Evolutionary conservation across 2,888 invertebrate genomes (phyloP).

Genomic region (Ectropis crepuscularia): DNA sequence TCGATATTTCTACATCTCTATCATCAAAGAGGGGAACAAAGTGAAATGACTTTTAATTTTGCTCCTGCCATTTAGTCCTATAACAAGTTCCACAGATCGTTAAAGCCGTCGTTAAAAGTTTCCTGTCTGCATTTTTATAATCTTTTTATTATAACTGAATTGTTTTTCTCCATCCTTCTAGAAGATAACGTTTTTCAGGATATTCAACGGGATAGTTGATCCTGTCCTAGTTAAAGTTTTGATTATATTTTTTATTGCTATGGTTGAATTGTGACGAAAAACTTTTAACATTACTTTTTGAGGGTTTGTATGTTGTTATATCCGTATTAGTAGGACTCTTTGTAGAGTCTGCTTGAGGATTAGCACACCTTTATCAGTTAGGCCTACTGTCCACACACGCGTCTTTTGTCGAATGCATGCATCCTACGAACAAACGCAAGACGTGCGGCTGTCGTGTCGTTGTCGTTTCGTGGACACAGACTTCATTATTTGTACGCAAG

Average conservation of each 20-base stretch:
- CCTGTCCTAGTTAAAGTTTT: conserved; percentile 24
- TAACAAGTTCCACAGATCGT: conserved; percentile 37
- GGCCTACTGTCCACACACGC: too few species aligned
- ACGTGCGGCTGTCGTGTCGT: too few species aligned
- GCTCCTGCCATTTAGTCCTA: conserved; percentile 35
- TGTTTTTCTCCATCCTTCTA: conserved; percentile 27
- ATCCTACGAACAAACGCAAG: too few species aligned
- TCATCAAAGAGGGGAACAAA: conserved; percentile 20
- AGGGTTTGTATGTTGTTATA: background rate
- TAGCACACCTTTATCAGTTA: too few species aligned
- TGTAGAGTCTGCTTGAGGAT: too few species aligned
- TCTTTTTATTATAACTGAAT: conserved; percentile 30
- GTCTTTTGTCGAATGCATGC: too few species aligned
- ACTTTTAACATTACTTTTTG: conserved; percentile 8
- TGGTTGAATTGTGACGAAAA: conserved; percentile 11
- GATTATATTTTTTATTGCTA: conserved; percentile 24
- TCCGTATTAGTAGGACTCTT: too few species aligned
- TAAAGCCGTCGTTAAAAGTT: conserved; percentile 43
- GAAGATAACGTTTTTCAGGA: conserved; percentile 20
- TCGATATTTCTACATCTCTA: conserved; percentile 15
- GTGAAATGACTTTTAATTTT: conserved; percentile 40
- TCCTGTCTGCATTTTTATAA: conserved; percentile 37
- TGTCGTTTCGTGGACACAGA: too few species aligned
- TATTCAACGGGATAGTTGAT: conserved; percentile 19
- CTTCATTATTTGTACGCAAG: too few species aligned